Evolutionary conservation across 2,113 vertebrate species (phyloP).

Genomic region (Zosterops japonicus): DNA sequence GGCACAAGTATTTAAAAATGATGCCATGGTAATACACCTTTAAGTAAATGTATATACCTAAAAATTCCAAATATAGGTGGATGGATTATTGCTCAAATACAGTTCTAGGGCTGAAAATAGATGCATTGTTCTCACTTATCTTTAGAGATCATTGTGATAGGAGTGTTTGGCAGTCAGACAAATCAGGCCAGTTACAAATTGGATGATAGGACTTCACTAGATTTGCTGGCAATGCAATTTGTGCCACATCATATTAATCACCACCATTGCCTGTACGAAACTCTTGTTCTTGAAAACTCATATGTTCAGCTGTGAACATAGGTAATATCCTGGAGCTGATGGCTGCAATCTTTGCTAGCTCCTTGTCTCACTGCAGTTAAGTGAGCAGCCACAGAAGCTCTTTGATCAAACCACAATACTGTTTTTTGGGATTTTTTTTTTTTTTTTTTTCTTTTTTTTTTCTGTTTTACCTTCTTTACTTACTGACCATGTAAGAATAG

Average conservation of each 20-base stretch:
- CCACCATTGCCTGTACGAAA: neutral
- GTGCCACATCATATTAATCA: neutral
- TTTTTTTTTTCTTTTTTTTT: neutral
- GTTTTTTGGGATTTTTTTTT: neutral
- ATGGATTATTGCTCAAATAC: neutral
- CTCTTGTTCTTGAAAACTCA: neutral
- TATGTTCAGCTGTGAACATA: neutral
- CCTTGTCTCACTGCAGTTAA: neutral
- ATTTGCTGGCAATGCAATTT: neutral
- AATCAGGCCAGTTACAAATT: neutral
- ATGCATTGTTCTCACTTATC: neutral
- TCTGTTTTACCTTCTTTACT: neutral
- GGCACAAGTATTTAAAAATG: neutral
- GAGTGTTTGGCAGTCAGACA: neutral
- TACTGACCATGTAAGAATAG: neutral
- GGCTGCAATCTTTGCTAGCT: neutral
- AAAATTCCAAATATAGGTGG: neutral
- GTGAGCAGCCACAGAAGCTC: neutral
- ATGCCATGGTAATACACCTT: rapidly evolving
- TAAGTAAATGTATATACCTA: neutral
- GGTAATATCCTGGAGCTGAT: neutral
- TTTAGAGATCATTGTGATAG: neutral
- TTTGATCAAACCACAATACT: neutral
- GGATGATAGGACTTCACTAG: neutral
- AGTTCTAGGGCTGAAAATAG: neutral